phyloP scores from a whole-genome alignment of 2,888 invertebrate species.

The Leptinotarsa tumamoca region DNA sequence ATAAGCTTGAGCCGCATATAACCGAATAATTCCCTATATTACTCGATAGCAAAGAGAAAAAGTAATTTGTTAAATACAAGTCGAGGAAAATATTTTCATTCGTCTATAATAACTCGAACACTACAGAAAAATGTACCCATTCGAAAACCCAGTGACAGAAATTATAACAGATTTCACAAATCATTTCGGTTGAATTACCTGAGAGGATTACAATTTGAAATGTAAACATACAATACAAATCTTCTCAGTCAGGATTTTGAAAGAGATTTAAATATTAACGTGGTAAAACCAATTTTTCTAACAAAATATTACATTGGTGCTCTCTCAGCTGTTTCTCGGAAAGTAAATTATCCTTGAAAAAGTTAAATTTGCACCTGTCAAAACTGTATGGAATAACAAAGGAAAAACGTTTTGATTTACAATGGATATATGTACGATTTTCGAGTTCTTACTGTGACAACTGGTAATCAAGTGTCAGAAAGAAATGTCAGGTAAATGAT shows the following conservation, averaged over 20 bases:
- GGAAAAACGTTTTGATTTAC: constrained; percentile 15
- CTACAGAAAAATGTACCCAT: not conserved
- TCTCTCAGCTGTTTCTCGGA: constrained; percentile 33
- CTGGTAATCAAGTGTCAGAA: not conserved
- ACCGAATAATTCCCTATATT: too few species aligned
- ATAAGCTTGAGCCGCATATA: too few species aligned
- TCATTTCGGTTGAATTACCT: constrained; percentile 10
- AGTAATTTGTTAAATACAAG: too few species aligned
- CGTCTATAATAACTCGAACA: too few species aligned
- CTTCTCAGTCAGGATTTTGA: constrained; percentile 28
- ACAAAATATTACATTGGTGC: constrained; percentile 31
- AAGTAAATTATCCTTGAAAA: constrained; percentile 32
- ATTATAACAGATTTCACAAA: constrained; percentile 7
- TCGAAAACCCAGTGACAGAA: not conserved
- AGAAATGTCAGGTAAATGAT: not conserved
- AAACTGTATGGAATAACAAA: constrained; percentile 2
- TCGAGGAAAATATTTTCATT: too few species aligned
- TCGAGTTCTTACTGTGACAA: not conserved
- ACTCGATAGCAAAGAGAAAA: too few species aligned
- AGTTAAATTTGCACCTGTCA: constrained; percentile 27
- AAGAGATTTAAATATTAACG: constrained; percentile 38
- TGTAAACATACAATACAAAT: constrained; percentile 41
- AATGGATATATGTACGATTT: constrained; percentile 4
- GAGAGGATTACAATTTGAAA: constrained; percentile 40
- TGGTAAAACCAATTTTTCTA: constrained; percentile 45